These are phyloP conservation scores for Perithous albicinctus DNA, from an alignment of 2,888 invertebrate genomes.

Conservation along the genomic window DNA sequence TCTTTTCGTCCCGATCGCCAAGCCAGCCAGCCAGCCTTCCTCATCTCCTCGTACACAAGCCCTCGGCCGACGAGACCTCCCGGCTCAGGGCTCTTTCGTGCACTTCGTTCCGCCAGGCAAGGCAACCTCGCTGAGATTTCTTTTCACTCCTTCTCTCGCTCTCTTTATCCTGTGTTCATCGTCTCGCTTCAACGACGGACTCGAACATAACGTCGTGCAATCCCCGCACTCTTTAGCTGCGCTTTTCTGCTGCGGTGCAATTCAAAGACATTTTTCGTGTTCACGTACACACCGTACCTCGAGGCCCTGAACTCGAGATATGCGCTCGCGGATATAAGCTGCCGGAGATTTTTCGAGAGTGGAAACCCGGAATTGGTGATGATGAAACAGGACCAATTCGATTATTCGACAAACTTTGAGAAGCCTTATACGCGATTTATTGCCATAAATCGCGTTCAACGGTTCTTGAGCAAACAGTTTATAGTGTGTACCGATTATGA, in stretches of 20 bases:
- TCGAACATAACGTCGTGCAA: conserved; percentile 17
- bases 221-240: conserved; percentile 25
- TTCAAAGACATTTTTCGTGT: conserved; percentile 46
- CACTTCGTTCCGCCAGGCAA: conserved; percentile 63
- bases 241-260: conserved; percentile 43
- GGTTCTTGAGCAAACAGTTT: too few relatives aligned
- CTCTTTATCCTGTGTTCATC: neutral
- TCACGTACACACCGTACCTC: neutral
- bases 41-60: conserved; percentile 33
- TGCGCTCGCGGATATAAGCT: conserved; percentile 32
- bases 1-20: conserved; percentile 13
- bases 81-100: conserved; percentile 43
- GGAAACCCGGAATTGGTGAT: conserved; percentile 12
- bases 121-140: conserved; percentile 61
- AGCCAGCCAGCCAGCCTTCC: too few relatives aligned
- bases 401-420: conserved; percentile 27
- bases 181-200: conserved; percentile 27
- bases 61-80: conserved; percentile 51
- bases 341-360: neutral
- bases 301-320: conserved; percentile 33
- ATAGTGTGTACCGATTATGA: too few relatives aligned
- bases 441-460: neutral
- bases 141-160: conserved; percentile 55
- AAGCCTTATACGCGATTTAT: neutral
- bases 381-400: conserved; percentile 53